These are phyloP conservation scores for Dasysyrphus tricinctus DNA, from an alignment of 2,888 invertebrate genomes.

Conservation along the genomic window DNA sequence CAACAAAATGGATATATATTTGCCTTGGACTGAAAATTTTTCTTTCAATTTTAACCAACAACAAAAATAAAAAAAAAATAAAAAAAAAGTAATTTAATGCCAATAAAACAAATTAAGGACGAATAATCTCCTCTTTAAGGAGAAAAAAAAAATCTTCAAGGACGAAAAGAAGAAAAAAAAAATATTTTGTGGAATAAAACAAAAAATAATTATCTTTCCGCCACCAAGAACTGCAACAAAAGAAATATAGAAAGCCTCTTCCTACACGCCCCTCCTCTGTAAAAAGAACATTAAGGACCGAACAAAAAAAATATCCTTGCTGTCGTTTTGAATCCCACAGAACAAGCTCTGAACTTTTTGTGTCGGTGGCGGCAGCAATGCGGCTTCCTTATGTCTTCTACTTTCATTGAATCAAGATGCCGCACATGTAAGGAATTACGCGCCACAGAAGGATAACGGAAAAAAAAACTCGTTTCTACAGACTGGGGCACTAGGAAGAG, in stretches of 20 bases:
- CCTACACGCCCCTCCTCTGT: too few species aligned
- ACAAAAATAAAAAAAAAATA: neutral
- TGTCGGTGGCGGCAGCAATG: constrained; percentile 12
- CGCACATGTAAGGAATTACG: constrained; percentile 58
- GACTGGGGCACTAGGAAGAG: constrained; percentile 54
- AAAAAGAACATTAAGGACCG: constrained; percentile 26
- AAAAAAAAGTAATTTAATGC: constrained; percentile 69
- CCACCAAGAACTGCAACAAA: constrained; percentile 52
- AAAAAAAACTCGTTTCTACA: constrained; percentile 1
- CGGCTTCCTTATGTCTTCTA: constrained; percentile 56
- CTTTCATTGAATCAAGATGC: constrained; percentile 67
- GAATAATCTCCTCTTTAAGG: constrained; percentile 19
- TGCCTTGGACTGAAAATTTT: constrained; percentile 33
- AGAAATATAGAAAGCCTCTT: neutral
- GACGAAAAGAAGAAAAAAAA: constrained; percentile 9
- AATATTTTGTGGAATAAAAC: constrained; percentile 54
- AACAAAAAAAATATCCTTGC: constrained; percentile 54
- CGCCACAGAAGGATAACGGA: constrained; percentile 38
- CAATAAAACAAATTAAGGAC: constrained; percentile 72
- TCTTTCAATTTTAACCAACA: constrained; percentile 11
- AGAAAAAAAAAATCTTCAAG: neutral
- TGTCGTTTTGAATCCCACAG: constrained; percentile 40
- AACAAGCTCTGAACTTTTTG: constrained; percentile 43
- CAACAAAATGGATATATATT: constrained; percentile 37
- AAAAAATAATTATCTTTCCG: constrained; percentile 71